Base-by-base conservation (phyloP, 2,797 vertebrate species). In the Knipowitschia caucasica region DNA sequence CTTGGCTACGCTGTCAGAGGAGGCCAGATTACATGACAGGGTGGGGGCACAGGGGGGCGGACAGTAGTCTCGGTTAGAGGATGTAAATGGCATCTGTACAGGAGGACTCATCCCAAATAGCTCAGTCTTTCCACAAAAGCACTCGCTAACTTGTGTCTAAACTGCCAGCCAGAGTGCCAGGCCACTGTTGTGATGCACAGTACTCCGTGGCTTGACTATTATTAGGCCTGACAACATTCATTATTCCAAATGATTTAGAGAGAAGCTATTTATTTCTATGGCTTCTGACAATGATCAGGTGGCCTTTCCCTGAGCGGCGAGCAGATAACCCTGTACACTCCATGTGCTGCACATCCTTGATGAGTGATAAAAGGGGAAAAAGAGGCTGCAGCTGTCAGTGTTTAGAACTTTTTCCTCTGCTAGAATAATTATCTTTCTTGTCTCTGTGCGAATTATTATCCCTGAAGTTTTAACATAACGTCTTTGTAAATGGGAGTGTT, bases 11-110 rank as follows among this genome's bases (percentile, higher is more conserved):
- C 75, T 75, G 80, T 79, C 79, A 83, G 67, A 83, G 69, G 75
- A 81, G 76, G 56, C 52, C 59, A 78, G 78, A 83, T 84, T 81
- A 85, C 84, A 84, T 74, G 82, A 84, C 78, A 81, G 78, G 73
- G 71, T 60, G 57, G 67, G 61, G 68, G 67, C 52, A 57, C 53
- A 39, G 50, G 51, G n/a, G 50, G 34, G 42, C 52, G 60, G 44
- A 46, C 44, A 58, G 53, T 51, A 71, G n/a, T n/a, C n/a, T n/a
- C n/a, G n/a, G n/a, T n/a, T n/a, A n/a, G 62, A 64, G 62, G 65
- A 77, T 75, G 69, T 77, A 81, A 78, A 82, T 70, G 64, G 62
- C 39, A 12, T 65, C 63, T 64, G 67, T 75, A 72, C 58, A 63
- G 49, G 53, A 31, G 56, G 63, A 74, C 68, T 78, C 71, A 56